Evolutionary conservation across 2,113 vertebrate genomes (phyloP).

Genomic region (Grallaria varia): DNA sequence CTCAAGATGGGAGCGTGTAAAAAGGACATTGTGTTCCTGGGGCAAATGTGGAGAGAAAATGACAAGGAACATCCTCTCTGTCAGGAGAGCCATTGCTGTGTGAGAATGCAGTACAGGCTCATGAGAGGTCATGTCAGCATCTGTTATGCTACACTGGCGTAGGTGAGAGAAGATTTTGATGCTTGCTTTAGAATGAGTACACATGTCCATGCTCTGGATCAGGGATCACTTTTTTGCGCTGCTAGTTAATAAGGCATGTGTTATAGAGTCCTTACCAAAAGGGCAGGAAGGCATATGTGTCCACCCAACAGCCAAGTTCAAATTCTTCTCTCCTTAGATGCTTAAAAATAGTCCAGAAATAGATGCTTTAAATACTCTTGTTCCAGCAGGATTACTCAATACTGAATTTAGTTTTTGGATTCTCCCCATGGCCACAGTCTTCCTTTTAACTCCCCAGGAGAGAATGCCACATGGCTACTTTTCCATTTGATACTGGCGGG

Average conservation of each 20-base stretch:
- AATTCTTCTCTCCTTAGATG: background rate
- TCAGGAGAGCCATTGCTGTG: background rate
- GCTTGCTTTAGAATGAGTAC: background rate
- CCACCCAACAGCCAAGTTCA: background rate
- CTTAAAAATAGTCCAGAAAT: background rate
- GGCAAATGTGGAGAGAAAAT: background rate
- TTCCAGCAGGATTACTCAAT: background rate
- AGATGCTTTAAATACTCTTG: background rate
- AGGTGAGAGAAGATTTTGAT: background rate
- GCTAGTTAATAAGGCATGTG: background rate
- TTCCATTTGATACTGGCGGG: background rate
- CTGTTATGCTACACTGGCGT: rapidly evolving
- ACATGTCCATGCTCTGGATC: background rate
- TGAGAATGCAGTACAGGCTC: background rate
- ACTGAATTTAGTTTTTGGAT: background rate
- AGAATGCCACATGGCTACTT: background rate
- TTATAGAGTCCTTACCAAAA: background rate
- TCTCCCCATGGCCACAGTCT: background rate
- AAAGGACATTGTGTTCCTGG: background rate
- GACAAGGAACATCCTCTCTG: background rate
- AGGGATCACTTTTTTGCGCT: background rate
- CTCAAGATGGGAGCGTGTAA: background rate
- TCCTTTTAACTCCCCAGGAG: background rate
- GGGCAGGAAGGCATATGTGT: background rate
- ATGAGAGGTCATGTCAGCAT: background rate